Base-by-base conservation (phyloP, 2,888 invertebrate genomes). In the Eurytoma adleriae region DNA sequence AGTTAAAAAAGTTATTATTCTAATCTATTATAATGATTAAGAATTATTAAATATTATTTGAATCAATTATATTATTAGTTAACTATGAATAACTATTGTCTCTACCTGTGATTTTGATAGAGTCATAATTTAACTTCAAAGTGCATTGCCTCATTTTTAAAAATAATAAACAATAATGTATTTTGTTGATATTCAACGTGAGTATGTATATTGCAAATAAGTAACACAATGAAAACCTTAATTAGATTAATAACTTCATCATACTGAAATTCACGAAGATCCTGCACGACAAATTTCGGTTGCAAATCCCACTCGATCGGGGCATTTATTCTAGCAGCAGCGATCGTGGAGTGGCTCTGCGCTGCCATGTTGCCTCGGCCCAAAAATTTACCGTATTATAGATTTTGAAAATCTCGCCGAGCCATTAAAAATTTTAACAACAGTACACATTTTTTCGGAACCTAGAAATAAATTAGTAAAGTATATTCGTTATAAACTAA, bases 211-310 rank as follows among this genome's bases (percentile, higher is more conserved):
- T 7, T 40, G 40, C 40, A 40, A 40, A 40, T 7, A 40, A 40
- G 7, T 40, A 40, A 40, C 7, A 7, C 40, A 62, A 64, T 18
- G n/a, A 12, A 48, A 75, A 89, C 89, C 86, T 89, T 88, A 81
- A 89, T 86, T 30, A 89, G 79, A 72, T 83, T 84, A 40, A 86
- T 59, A 50, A 83, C 87, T 78, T 88, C 88, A 12, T 86, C 85
- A 78, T 87, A 88, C 64, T 86, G 86, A 18, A 78, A 66, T 73
- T 87, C 86, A 30, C 83, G 82, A 3, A 89, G 81, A 82, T 89
- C 89, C n/a, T 85, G 77, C 62, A 89, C 87, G 64, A 78, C 84
- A 64, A 84, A 88, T 67, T 78, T 84, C 20, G 82, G 40, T 3
- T 85, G 81, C 3, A 83, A 80, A 20, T 81, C 81, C 89, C 89